Base-by-base conservation (phyloP, 2,888 invertebrate genomes). In the Lacanobia oleracea region DNA sequence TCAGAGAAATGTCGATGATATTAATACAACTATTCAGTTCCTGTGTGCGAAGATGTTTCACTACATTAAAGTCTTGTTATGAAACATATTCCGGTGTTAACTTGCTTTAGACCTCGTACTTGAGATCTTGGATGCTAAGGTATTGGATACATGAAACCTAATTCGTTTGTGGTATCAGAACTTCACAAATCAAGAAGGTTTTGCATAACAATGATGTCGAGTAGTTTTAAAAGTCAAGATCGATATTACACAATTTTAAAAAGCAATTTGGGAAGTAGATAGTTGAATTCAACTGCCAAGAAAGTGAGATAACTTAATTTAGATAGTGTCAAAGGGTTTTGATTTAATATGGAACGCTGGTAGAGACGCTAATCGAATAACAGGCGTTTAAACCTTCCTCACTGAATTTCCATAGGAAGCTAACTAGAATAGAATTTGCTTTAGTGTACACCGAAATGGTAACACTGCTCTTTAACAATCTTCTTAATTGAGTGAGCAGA, bases 281-380 rank as follows among this genome's bases (percentile, higher is more conserved):
- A 3, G 48, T 21, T 18, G 21, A 33, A 27, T 76, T 21, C 54
- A 40, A 54, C 27, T 48, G 1, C 7, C 6, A 27, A 14, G 21
- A 27, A 40, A 53, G 53, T 54, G 21, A n/a, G 27, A 2, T 18
- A 27, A 14, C 10, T 76, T 37, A 23, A 45, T 69, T 21, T 40
- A 18, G 27, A 67, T 72, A 27, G 18, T 27, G 53, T 54, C 27
- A 48, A 67, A 48, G 14, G 8, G 14, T 40, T 72, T 67, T 76
- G 27, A 72, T 67, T 75, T 54, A 54, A 54, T 48, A 54, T 1
- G 14, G 23, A 1, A 53, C 8, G 40, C 16, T 43, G n/a, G 18
- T 48, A 48, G 4, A 66, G 23, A n/a, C 9, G 18, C 14, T 12
- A 14, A 43, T 27, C 16, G 14, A 54, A 16, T 14, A 7, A 33